Base-by-base conservation (phyloP, 2,797 vertebrate species). In the Aphelocoma californica region DNA sequence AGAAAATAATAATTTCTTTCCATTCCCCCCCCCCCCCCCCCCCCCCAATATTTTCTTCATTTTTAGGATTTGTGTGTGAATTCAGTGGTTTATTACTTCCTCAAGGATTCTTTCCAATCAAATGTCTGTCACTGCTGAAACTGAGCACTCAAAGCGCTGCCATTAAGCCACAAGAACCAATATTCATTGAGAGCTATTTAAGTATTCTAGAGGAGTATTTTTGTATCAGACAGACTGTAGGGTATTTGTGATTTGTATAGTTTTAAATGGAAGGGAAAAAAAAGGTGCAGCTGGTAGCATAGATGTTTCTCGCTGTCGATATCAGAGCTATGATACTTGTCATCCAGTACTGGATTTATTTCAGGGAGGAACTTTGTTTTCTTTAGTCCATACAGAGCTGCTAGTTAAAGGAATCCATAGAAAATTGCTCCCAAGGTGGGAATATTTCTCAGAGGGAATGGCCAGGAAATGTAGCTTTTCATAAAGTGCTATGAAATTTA, bases 121-220 rank as follows among this genome's bases (percentile, higher is more conserved):
- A 97, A 90, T 83, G 18, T 48, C 61, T 96, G 51, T 94, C 74
- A 78, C 18, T 88, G 32, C 51, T 93, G 53, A 89, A 96, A 91
- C 29, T 25, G 51, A 96, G 48, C 10, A 31, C 36, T 40, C 47
- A 73, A 69, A 89, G 67, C 81, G 36, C 73, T 97, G 89, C 92
- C 92, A 95, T 96, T 95, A 95, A 96, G 89, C 69, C 94, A 92
- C 56, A 81, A 70, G 58, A 97, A 62, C 29, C 36, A 96, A 78
- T 97, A 97, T 95, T 93, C 85, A 91, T 64, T 83, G 71, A 93
- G n/a, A 96, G 36, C 38, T 95, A 40, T 83, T 96, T 94, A 96
- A 93, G 81, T 81, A 94, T 93, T 96, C 66, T 45, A 61, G 45
- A 82, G 42, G 48, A 96, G 31, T 15, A 60, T 67, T 94, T 97